Base-by-base conservation (phyloP, 1,140 invertebrate species). In the Coptotermes formosanus region DNA sequence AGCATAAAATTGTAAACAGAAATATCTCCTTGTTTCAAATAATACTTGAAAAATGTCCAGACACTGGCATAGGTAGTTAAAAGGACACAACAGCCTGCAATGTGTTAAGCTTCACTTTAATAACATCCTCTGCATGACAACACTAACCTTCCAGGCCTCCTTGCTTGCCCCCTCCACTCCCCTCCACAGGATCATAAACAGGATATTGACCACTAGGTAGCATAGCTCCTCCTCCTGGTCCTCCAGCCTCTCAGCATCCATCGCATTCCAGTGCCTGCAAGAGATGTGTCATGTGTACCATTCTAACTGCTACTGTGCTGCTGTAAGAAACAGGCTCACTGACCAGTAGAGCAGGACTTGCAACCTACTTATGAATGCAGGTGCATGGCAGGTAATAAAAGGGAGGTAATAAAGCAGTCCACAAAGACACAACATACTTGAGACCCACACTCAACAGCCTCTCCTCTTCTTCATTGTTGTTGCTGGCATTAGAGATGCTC, bases 161-260 rank as follows among this genome's bases (percentile, higher is more conserved):
- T 91, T 91, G 89, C 91, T 91, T 85, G 92, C 92, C 69, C 93
- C 93, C 84, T 93, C 92, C 38, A 94, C 91, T 43, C 94, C 94
- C 87, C 93, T 91, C 94, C 94, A 95, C 88, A 94, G 92, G 2
- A 94, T 90, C 16, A 92, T 93, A 86, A 93, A 93, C 12, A 94
- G 88, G 82, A 93, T 92, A 87, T 93, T 92, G 0, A 93, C 90
- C 3, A 94, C 91, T 48, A 94, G 90, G 88, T 94, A 92, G 84
- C 92, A 93, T 83, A 95, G 88, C 88, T 94, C 93, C 88, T 93
- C 91, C 90, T 93, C 91, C 89, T 90, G 90, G 87, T 92, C 91
- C 48, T 90, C 90, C 88, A 90, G 90, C 82, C 89, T 89, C 84
- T 91, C 90, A 32, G 89, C 88, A 55, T 90, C 89, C 25, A 88